Percentiles rank a stretch among this genome's conserved stretches.
Evolutionary conservation across 2,113 vertebrate genomes (phyloP).

Genomic region (Microcebus tavaratra): DNA sequence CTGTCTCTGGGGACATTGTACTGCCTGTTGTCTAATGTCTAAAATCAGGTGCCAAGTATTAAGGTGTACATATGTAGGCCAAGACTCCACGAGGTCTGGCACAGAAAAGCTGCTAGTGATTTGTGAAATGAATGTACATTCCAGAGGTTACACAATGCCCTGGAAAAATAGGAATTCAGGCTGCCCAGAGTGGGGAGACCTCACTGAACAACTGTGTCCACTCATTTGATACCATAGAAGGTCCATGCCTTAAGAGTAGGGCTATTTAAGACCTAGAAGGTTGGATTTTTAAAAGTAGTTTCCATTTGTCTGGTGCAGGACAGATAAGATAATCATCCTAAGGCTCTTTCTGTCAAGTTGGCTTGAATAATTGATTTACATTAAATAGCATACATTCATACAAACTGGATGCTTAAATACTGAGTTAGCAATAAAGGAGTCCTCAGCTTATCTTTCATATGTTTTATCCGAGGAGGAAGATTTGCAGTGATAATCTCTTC

Average conservation of each 20-base stretch:
- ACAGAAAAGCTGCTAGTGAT: not conserved
- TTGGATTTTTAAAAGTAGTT: conserved; percentile 16
- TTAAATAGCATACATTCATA: not conserved
- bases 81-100: not conserved
- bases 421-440: not conserved
- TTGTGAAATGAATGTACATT: not conserved
- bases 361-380: not conserved
- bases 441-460: not conserved
- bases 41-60: not conserved
- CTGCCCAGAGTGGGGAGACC: not conserved
- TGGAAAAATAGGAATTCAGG: not conserved
- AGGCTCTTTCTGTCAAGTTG: conserved; percentile 14
- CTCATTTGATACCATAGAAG: not conserved
- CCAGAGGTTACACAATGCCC: not conserved
- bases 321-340: not conserved
- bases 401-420: not conserved
- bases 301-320: conserved; percentile 1
- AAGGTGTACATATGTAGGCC: not conserved
- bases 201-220: not conserved
- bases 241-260: not conserved
- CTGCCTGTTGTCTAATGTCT: not conserved
- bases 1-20: not conserved
- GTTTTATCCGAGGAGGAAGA: not conserved
- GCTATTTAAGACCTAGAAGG: not conserved
- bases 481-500: conserved; percentile 7